Evolutionary conservation across 2,113 vertebrate species (phyloP).

Genomic region (Megaptera novaeangliae): DNA sequence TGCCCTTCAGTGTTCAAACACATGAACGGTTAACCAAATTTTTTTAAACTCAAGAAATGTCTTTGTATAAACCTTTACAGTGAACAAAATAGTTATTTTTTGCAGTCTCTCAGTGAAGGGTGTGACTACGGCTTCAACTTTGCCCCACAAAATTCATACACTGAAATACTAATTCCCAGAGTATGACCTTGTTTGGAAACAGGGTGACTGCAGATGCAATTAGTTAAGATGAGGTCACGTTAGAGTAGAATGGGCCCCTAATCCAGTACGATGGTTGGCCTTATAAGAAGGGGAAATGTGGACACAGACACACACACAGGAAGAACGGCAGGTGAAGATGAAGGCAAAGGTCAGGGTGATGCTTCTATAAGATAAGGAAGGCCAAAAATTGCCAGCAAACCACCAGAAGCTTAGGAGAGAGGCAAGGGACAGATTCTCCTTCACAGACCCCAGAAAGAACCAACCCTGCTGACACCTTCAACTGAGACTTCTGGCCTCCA

Average conservation of each 20-base stretch:
- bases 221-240: neutral
- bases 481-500: neutral
- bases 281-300: neutral
- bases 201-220: neutral
- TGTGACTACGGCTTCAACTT: neutral
- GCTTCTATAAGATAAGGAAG: neutral
- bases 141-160: neutral
- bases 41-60: neutral
- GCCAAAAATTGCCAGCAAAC: neutral
- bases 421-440: no score
- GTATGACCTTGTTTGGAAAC: neutral
- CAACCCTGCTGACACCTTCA: neutral
- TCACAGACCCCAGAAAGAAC: neutral
- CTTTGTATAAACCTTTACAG: neutral
- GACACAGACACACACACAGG: neutral
- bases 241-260: neutral
- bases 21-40: neutral
- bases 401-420: neutral
- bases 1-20: conserved; percentile 67
- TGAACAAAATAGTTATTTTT: neutral
- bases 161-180: neutral
- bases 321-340: neutral
- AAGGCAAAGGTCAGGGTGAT: neutral
- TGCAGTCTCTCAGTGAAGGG: neutral
- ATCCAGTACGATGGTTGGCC: neutral